Conservation (phyloP, 2,888 invertebrate genomes). For the Chironomus riparius region DNA sequence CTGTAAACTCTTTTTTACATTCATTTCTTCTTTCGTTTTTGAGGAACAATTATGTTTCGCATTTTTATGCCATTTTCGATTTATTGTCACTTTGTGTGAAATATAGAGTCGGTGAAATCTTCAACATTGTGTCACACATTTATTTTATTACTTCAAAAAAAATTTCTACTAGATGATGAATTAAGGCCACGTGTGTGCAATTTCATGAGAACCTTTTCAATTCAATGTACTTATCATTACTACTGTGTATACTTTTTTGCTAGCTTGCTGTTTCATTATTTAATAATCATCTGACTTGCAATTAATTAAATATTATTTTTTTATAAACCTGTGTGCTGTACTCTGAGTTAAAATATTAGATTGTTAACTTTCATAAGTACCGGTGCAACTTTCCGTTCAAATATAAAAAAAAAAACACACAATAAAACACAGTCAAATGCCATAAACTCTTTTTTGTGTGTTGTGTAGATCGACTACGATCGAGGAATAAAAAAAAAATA, state of each 20-base stretch:
- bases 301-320: too few species aligned
- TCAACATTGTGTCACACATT: too few species aligned
- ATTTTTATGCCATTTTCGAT: background rate
- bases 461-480: too few species aligned
- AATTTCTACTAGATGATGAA: background rate
- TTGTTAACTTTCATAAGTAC: background rate
- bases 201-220: background rate
- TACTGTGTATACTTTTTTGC: too few species aligned
- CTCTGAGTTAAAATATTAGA: too few species aligned
- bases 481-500: background rate
- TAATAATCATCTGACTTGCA: too few species aligned
- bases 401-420: background rate
- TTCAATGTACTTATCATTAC: too few species aligned
- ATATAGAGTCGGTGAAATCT: too few species aligned
- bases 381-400: slow-evolving; percentile 20
- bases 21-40: background rate
- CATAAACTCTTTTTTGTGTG: background rate
- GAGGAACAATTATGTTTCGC: background rate
- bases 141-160: too few species aligned
- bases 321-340: too few species aligned
- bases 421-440: background rate
- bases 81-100: background rate
- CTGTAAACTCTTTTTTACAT: background rate
- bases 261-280: too few species aligned
- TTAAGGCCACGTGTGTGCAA: background rate